phyloP scores from a whole-genome alignment of 2,113 vertebrate genomes.

The Oncorhynchus clarkii region DNA sequence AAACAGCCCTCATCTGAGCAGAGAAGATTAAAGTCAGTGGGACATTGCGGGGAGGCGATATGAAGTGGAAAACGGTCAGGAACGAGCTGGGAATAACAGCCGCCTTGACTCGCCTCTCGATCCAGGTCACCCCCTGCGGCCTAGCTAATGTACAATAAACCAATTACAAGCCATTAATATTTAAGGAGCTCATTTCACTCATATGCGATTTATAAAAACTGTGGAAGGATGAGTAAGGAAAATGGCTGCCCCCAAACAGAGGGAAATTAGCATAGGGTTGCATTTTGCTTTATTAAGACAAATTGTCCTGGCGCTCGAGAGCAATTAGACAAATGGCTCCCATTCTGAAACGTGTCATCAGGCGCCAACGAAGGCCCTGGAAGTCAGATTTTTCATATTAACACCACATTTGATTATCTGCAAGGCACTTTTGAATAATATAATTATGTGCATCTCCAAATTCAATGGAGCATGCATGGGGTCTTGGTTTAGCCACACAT shows the following conservation, averaged over 20 bases:
- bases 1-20: constrained; percentile 76
- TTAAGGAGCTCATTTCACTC: constrained; percentile 74
- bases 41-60: constrained; percentile 73
- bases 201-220: constrained; percentile 73
- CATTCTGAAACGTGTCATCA: constrained; percentile 53
- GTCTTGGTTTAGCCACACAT: constrained; percentile 42
- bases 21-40: constrained; percentile 83
- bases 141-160: constrained; percentile 71
- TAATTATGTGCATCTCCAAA: constrained; percentile 51
- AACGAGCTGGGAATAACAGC: constrained; percentile 49
- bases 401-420: constrained; percentile 40
- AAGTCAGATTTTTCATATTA: constrained; percentile 29
- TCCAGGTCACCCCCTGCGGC: constrained; percentile 59
- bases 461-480: constrained; percentile 26
- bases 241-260: constrained; percentile 64
- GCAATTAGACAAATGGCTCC: constrained; percentile 66
- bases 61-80: constrained; percentile 47
- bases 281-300: constrained; percentile 74
- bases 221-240: constrained; percentile 59
- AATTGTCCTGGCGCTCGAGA: constrained; percentile 61
- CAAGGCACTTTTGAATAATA: constrained; percentile 28
- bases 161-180: constrained; percentile 80
- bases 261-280: constrained; percentile 63
- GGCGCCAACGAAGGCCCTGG: constrained; percentile 32
- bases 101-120: constrained; percentile 19